Conservation (phyloP, 2,797 vertebrate genomes). For the Channa striata region DNA sequence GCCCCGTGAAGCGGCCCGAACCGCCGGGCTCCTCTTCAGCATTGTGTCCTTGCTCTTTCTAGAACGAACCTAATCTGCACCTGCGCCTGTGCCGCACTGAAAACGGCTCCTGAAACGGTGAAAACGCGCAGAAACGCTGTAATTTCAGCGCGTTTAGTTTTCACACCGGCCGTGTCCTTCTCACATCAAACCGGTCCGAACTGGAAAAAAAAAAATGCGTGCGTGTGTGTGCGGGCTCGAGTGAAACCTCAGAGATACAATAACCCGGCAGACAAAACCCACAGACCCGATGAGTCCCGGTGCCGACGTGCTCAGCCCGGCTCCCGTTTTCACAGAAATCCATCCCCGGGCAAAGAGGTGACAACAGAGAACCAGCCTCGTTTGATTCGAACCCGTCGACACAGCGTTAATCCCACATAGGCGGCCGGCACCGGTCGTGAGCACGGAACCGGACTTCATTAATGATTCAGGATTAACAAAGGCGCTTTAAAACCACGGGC, state of each 20-base stretch:
- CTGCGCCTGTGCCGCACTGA: slow-evolving; percentile 16
- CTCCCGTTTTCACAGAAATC: slow-evolving; percentile 8
- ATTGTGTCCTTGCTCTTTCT: slow-evolving; percentile 65
- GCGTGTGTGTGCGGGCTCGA: slow-evolving; percentile 58
- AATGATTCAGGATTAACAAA: slow-evolving; percentile 11
- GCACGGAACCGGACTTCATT: neutral
- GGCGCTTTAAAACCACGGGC: neutral
- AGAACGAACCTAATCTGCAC: slow-evolving; percentile 57
- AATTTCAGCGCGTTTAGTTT: slow-evolving; percentile 39
- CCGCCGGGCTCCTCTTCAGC: slow-evolving; percentile 15
- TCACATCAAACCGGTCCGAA: slow-evolving; percentile 78
- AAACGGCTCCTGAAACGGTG: slow-evolving; percentile 13
- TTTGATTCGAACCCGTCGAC: too few relatives aligned
- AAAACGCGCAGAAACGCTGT: too few relatives aligned
- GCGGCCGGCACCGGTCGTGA: slow-evolving; percentile 17
- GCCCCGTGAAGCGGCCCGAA: neutral
- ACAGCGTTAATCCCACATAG: slow-evolving; percentile 19
- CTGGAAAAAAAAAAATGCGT: slow-evolving; percentile 73
- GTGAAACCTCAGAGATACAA: slow-evolving; percentile 11
- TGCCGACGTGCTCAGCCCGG: slow-evolving; percentile 69
- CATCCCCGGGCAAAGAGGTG: neutral
- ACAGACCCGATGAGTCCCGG: slow-evolving; percentile 31
- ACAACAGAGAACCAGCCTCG: too few relatives aligned
- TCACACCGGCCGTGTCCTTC: slow-evolving; percentile 55
- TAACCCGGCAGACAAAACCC: neutral